Evolutionary conservation across 2,113 vertebrate genomes (phyloP), one percentile per base, ranked within the genome.

Genomic region (Odocoileus hemionus): DNA sequence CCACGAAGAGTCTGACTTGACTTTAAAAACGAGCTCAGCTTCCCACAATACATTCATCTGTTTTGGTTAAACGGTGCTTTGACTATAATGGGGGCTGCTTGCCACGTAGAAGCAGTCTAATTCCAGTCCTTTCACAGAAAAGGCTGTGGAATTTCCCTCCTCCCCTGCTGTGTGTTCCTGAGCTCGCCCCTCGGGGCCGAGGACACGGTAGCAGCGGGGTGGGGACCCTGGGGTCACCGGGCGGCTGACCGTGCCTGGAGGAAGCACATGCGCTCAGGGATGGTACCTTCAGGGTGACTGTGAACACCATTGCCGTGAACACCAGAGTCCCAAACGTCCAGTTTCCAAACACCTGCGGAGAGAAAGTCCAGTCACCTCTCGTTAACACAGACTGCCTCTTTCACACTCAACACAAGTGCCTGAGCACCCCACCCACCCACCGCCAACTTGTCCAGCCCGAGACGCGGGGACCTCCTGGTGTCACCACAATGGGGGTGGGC

Each of bases 241-340:
- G 30, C 11, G 6, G 79, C 79, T 0, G 13, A 1, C 30, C 1
- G 5, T 11, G 79, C 50, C 47, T 7, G 17, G 50, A n/a, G 52
- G 21, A 36, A 13, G 52, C 30, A 8, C 1, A 4, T 26, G 1
- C 1, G 85, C 4, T 25, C 80, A 74, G 15, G 76, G 6, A 5
- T 3, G 45, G 97, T 99, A 99, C 99, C 99, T 99, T 99, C 74
- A 99, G 98, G 1, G 99, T 99, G 97, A 99, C 99, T 0, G 99
- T 99, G 98, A 99, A 99, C 83, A 99, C 99, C 36, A 99, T 99
- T 90, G 99, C 99, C 10, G 99, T 99, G 98, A 99, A 99, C 92
- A 99, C 99, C 96, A 99, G 98, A 0, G 99, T 99, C 88, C 99
- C 99, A 70, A 99, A 99, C 2, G 99, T 99, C 99, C 99, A 99